Evolutionary conservation across 2,888 invertebrate species (phyloP).

Genomic region (Aproaerema taeniolella): DNA sequence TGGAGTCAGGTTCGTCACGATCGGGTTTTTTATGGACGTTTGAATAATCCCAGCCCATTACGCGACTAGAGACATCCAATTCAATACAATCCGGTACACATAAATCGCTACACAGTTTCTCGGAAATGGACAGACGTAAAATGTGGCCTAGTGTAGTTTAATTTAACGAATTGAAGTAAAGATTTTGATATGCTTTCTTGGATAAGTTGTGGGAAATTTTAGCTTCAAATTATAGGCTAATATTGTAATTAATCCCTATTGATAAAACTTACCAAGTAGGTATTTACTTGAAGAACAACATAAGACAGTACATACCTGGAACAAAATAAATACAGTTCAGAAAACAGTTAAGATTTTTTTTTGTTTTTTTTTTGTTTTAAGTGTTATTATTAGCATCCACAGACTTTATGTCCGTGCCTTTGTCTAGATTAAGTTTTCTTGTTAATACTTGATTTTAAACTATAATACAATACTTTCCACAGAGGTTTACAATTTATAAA

Average conservation of each 20-base stretch:
- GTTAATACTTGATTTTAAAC: too few species aligned
- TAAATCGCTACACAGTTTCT: slow-evolving; percentile 2
- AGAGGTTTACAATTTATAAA: too few species aligned
- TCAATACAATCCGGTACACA: slow-evolving; percentile 1
- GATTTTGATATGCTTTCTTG: too few species aligned
- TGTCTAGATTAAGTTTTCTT: too few species aligned
- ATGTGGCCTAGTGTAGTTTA: too few species aligned
- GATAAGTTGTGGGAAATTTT: slow-evolving; percentile 5
- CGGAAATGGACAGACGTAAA: neutral
- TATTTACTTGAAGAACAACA: neutral
- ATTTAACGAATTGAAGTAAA: too few species aligned
- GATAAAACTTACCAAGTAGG: slow-evolving; percentile 1
- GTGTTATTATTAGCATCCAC: too few species aligned
- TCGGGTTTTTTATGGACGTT: slow-evolving; percentile 45
- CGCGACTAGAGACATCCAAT: slow-evolving; percentile 7
- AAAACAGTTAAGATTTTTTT: too few species aligned
- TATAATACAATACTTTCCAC: too few species aligned
- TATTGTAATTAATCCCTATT: neutral
- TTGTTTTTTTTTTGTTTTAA: too few species aligned
- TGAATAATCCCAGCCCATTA: slow-evolving; percentile 33
- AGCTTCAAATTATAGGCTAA: neutral
- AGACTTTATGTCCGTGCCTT: too few species aligned
- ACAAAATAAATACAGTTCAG: slow-evolving; percentile 29
- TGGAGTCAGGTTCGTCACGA: slow-evolving; percentile 39
- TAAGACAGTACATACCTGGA: slow-evolving; percentile 39